Conservation (phyloP, 2,888 invertebrate genomes). For the Lepetodrilus schrolli region DNA sequence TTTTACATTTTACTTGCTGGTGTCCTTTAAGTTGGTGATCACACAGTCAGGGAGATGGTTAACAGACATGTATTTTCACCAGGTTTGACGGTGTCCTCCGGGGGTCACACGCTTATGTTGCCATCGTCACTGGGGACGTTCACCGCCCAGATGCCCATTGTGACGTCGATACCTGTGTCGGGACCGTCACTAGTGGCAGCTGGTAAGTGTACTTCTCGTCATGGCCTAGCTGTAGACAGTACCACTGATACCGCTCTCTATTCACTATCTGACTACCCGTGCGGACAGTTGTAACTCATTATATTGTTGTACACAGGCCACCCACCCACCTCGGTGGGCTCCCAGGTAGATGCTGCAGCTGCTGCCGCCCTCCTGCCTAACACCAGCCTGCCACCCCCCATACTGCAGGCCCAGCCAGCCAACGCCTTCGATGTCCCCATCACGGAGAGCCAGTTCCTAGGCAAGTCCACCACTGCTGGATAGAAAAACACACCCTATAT, state of each 20-base stretch:
- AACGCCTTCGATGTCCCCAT: conserved; percentile 7
- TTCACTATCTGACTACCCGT: too few species aligned
- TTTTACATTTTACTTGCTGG: too few species aligned
- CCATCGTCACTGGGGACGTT: conserved; percentile 23
- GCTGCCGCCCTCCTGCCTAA: conserved; percentile 38
- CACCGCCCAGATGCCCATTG: background rate
- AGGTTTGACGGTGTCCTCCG: conserved; percentile 24
- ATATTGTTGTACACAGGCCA: too few species aligned
- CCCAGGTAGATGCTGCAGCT: conserved; percentile 20
- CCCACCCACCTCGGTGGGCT: background rate
- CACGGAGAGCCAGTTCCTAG: conserved; percentile 26
- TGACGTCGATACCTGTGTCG: conserved; percentile 19
- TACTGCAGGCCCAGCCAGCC: conserved; percentile 10
- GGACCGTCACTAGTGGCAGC: background rate
- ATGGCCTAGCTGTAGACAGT: background rate
- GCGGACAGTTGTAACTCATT: too few species aligned
- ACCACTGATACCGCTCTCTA: too few species aligned
- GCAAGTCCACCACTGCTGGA: too few species aligned
- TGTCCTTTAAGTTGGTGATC: too few species aligned
- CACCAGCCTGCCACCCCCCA: conserved; percentile 49
- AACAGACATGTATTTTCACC: too few species aligned
- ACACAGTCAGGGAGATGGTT: too few species aligned
- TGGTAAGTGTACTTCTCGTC: background rate
- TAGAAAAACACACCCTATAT: too few species aligned
- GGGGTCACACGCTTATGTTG: background rate